These are phyloP conservation scores for Cerastis rubricosa DNA, from an alignment of 2,888 invertebrate genomes.

Conservation along the genomic window DNA sequence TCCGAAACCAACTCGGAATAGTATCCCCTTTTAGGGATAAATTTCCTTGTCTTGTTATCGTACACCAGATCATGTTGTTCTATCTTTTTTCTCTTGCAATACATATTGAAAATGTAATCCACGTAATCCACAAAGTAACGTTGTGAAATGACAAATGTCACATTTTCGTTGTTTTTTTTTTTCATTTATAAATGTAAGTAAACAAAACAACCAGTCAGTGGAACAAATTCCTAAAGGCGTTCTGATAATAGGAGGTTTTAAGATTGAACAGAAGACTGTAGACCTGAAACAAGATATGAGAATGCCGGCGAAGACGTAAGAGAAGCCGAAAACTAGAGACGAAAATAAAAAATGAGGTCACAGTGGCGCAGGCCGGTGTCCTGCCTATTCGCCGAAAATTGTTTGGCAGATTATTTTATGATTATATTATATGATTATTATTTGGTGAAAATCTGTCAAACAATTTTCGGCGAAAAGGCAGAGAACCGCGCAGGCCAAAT, in stretches of 20 bases:
- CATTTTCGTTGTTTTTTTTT: neutral
- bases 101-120: conserved; percentile 73
- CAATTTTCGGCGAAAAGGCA: no score
- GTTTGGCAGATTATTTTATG: no score
- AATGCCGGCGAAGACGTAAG: neutral
- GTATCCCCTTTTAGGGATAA: conserved; percentile 89
- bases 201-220: conserved; percentile 15
- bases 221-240: no score
- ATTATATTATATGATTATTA: no score
- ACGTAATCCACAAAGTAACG: neutral
- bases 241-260: no score
- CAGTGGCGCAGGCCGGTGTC: no score
- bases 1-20: conserved; percentile 92
- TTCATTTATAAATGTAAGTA: neutral
- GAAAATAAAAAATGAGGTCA: no score
- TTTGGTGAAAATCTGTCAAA: no score
- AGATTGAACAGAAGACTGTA: neutral
- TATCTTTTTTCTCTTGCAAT: conserved; percentile 83
- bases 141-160: conserved; percentile 3
- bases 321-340: no score
- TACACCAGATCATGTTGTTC: conserved; percentile 84
- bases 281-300: neutral
- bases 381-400: no score
- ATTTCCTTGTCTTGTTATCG: conserved; percentile 79
- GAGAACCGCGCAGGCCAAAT: no score